Base-by-base conservation (phyloP, 2,888 invertebrate genomes). In the Synanthedon myopaeformis region DNA sequence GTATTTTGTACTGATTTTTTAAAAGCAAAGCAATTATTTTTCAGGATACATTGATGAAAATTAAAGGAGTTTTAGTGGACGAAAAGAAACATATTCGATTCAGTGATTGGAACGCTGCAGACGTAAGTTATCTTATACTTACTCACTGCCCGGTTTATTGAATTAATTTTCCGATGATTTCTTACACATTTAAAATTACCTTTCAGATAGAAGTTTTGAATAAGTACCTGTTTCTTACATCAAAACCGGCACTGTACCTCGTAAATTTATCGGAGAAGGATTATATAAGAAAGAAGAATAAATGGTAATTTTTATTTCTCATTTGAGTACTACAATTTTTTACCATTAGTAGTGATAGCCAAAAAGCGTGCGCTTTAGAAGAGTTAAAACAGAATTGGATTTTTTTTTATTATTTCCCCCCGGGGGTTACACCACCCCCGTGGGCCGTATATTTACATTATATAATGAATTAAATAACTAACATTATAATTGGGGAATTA, bases 181-280 rank as follows among this genome's bases (percentile, higher is more conserved):
- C 8, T n/a, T 45, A 35, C 11, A 13, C 11, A 23, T 17, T 17
- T 50, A 13, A 13, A 45, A 45, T 45, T 35, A 45, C 6, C 55
- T 80, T 91, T 57, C 89, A 98, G 97, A 96, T 98, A 79, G 98
- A 99, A 85, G 89, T 96, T 49, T 89, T 99, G 54, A 99, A 99
- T 86, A 97, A 96, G 83, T 95, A 99, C 78, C 88, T 99, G 61
- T 97, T 99, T 76, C 88, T 99, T 60, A 99, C 99, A 11, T 94
- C 98, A 0, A 99, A 99, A 80, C 99, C 99, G 0, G 95, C 96
- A 55, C 93, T 99, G 63, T 99, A 99, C 79, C 90, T 99, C 62
- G 94, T 99, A 8, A 99, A 99, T 83, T 89, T 99, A 58, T 95
- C 98, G 0, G 98, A 99, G 81, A 98, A 97, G 81, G 99, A 99